Base-by-base conservation (phyloP, 2,888 invertebrate species). In the Agrenia bidenticulata region DNA sequence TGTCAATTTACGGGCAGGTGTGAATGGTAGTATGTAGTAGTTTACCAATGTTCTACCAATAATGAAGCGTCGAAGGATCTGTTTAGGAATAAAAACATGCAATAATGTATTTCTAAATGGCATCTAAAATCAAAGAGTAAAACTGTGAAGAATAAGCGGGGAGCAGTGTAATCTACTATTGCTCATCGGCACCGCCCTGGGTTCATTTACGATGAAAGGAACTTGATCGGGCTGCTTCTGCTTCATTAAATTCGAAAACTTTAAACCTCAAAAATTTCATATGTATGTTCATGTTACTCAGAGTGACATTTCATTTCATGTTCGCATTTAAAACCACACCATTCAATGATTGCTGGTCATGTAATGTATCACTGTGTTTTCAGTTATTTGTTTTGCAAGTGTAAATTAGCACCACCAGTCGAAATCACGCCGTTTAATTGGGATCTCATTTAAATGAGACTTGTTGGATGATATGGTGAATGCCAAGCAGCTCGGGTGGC, bases 381-480 rank as follows among this genome's bases (percentile, higher is more conserved):
- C 15, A 45, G n/a, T 45, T 15, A 19, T 51, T 51, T 51, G 21
- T 21, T 21, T 21, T 13, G 21, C 7, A 51, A 23, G 19, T 51
- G 19, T 15, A 19, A 5, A 19, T 11, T 54, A 26, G 32, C 54
- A 26, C 54, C 13, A 54, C 54, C 54, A 54, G 54, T 54, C 54
- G 54, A 54, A 54, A 32, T 54, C 45, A 45, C 45, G 19, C 45
- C 45, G n/a, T 45, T 45, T 45, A 45, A 17, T 15, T 45, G 45
- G n/a, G 5, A 45, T 39, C 15, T 45, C 15, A 45, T 45, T 45
- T 7, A 11, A 39, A 39, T 5, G 45, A n/a, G 45, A 4, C n/a
- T n/a, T 17, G 45, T 19, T 17, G 15, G 45, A 15, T 19, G 5
- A 15, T 5, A 15, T 45, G 45, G 19, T 45, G 19, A 15, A 45